Evolutionary conservation across 2,113 vertebrate genomes (phyloP).

Genomic region (Elephas maximus): DNA sequence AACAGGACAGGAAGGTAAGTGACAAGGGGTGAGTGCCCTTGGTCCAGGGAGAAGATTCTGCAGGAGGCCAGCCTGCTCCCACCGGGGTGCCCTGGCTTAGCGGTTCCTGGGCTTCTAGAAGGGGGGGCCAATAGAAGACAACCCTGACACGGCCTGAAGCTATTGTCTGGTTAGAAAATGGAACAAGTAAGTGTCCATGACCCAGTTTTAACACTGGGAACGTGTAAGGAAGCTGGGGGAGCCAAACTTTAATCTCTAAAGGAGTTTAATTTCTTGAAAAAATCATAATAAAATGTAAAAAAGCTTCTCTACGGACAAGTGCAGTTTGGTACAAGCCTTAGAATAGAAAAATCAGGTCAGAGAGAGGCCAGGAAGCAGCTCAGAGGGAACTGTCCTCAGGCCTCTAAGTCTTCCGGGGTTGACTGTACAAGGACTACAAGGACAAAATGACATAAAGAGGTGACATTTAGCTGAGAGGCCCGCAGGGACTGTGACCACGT

Average conservation of each 20-base stretch:
- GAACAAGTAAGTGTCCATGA: conserved; percentile 40
- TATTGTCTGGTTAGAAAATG: conserved; percentile 61
- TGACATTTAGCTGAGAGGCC: neutral
- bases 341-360: conserved; percentile 44
- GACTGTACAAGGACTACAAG: neutral
- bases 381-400: neutral
- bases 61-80: neutral
- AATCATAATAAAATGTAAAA: neutral
- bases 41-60: neutral
- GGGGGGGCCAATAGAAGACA: neutral
- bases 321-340: neutral
- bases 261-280: conserved; percentile 69
- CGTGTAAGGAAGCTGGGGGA: conserved; percentile 44
- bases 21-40: conserved; percentile 37
- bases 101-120: neutral
- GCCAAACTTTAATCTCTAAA: conserved; percentile 73
- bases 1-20: neutral
- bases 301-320: neutral
- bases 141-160: neutral
- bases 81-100: neutral
- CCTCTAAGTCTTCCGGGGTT: neutral
- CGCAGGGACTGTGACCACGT: rapidly evolving
- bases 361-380: neutral
- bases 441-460: neutral
- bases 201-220: conserved; percentile 62